Conservation (phyloP, 2,797 vertebrate species). For the Vultur gryphus region DNA sequence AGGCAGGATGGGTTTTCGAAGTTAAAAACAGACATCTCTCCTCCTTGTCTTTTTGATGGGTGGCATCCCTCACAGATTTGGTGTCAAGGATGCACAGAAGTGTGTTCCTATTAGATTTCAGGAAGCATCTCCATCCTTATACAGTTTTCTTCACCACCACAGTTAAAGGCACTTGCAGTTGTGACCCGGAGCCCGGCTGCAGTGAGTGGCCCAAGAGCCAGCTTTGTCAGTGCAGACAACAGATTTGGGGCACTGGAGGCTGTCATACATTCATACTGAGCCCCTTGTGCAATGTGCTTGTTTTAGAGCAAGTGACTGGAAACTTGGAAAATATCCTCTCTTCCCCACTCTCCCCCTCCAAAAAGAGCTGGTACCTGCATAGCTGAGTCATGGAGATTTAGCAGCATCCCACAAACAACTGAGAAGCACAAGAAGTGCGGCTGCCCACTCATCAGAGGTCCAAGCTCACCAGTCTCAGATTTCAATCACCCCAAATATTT, state of each 20-base stretch:
- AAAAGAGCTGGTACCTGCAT: not conserved
- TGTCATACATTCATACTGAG: not conserved
- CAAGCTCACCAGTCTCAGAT: not conserved
- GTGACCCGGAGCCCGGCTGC: not conserved
- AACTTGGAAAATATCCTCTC: not conserved
- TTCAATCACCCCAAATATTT: not conserved
- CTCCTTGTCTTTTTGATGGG: not conserved
- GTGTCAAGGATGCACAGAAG: not conserved
- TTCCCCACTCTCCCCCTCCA: not conserved
- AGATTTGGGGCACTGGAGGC: not conserved
- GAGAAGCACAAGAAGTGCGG: not conserved
- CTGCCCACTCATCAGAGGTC: not conserved
- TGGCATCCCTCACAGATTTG: not conserved
- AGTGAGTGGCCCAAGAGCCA: not conserved
- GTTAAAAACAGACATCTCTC: not conserved
- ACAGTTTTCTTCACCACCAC: not conserved
- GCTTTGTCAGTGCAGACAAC: not conserved
- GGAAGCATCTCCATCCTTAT: not conserved
- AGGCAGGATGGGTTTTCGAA: not conserved
- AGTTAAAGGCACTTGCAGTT: not conserved
- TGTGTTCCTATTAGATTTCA: not conserved
- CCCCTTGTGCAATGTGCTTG: not conserved
- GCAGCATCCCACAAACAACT: not conserved
- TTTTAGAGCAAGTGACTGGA: not conserved
- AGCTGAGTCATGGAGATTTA: not conserved